Evolutionary conservation across 2,888 invertebrate species (phyloP).

Genomic region (Drosophila algonquin): DNA sequence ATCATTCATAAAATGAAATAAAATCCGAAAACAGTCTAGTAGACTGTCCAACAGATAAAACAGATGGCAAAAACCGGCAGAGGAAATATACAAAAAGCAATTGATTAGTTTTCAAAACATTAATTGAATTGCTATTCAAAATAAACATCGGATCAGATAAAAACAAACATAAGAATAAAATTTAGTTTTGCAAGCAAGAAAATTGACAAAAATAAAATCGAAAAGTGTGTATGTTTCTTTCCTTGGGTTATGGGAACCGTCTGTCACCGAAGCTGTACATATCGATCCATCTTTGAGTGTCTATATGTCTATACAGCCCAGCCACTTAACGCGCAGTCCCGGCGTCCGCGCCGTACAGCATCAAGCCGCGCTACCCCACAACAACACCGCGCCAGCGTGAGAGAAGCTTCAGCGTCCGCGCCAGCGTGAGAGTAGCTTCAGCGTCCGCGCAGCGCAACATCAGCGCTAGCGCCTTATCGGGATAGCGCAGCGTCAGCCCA

Average conservation of each 20-base stretch:
- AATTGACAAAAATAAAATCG: slow-evolving; percentile 38
- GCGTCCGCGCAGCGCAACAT: too few relatives aligned
- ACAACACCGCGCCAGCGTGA: too few relatives aligned
- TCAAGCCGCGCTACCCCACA: too few relatives aligned
- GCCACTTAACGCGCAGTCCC: too few relatives aligned
- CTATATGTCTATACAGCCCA: too few relatives aligned
- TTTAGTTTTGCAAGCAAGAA: slow-evolving; percentile 76
- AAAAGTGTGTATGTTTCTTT: slow-evolving; percentile 11
- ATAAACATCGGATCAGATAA: slow-evolving; percentile 58
- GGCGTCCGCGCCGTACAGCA: too few relatives aligned
- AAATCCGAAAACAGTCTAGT: slow-evolving; percentile 50
- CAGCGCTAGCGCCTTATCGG: too few relatives aligned
- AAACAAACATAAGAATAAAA: slow-evolving; percentile 58
- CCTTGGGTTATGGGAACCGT: slow-evolving; percentile 43
- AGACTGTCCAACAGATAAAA: slow-evolving; percentile 42
- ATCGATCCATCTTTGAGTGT: too few relatives aligned
- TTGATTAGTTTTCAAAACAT: slow-evolving; percentile 78
- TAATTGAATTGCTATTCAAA: slow-evolving; percentile 71
- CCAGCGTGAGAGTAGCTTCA: too few relatives aligned
- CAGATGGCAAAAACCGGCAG: slow-evolving; percentile 25
- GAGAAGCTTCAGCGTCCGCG: too few relatives aligned
- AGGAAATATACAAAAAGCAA: slow-evolving; percentile 53
- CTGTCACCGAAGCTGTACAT: too few relatives aligned
- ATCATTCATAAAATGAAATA: slow-evolving; percentile 71
- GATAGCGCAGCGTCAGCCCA: too few relatives aligned